Conservation (phyloP, 2,113 vertebrate genomes). For the Naja naja region DNA sequence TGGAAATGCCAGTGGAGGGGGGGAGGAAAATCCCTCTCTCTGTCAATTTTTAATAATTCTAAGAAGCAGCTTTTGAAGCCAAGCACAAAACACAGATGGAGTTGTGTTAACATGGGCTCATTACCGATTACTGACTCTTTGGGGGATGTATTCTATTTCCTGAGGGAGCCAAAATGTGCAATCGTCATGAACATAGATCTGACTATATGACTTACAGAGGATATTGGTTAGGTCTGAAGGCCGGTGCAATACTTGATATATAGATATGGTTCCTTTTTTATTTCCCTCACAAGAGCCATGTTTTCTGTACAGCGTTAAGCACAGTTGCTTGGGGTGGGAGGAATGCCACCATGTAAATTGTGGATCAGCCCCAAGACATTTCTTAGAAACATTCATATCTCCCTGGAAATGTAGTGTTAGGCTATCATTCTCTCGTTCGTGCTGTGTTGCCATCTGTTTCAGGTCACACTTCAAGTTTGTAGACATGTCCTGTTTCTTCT, state of each 20-base stretch:
- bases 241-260: background rate
- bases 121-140: background rate
- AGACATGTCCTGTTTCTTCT: conserved; percentile 13
- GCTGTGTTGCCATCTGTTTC: conserved; percentile 13
- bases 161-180: background rate
- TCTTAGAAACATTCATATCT: conserved; percentile 15
- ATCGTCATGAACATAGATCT: background rate
- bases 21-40: background rate
- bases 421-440: background rate
- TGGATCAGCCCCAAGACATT: background rate
- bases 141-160: conserved; percentile 12
- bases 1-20: conserved; percentile 18
- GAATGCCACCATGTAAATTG: background rate
- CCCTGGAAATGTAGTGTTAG: conserved; percentile 13
- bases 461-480: conserved; percentile 29
- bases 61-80: background rate
- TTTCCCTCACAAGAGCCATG: conserved; percentile 3
- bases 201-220: background rate
- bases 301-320: conserved; percentile 7
- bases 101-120: conserved; percentile 16
- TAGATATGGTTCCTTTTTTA: conserved; percentile 10
- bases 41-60: background rate
- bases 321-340: background rate
- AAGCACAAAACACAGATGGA: conserved; percentile 24
- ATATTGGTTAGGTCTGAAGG: conserved; percentile 6